Base-by-base conservation (phyloP, 1,140 invertebrate species). In the Conopomorpha cramerella region DNA sequence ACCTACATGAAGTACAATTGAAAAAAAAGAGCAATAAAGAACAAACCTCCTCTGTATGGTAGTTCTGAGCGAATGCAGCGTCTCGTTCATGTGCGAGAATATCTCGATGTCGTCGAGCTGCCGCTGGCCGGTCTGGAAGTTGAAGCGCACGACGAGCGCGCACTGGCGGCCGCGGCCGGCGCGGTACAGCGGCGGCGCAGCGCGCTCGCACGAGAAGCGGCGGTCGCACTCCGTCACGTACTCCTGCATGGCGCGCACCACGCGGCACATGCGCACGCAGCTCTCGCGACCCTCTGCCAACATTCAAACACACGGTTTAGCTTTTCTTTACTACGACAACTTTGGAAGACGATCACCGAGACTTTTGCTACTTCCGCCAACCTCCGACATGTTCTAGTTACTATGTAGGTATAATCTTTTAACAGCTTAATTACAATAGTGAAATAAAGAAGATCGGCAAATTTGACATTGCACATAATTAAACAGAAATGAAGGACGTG, bases 161-260 rank as follows among this genome's bases (percentile, higher is more conserved):
- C 96, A 84, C 56, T 96, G 90, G 72, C 96, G 93, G 11, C 95
- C 96, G 38, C 93, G 84, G 47, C 88, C 91, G 8, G 94, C 91
- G 85, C 90, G 87, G 57, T 91, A 89, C 30, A 96, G 83, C 16
- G 93, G 93, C 45, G 97, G 78, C 56, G 95, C 90, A 51, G 90
- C 88, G 41, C 96, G 82, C 65, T 98, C 95, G 7, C 91, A 90
- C 15, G 87, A 86, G 78, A 93, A 98, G 37, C 91, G 88, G 38
- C 88, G 87, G 81, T 99, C 96, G 81, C 95, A 98, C 74, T 98
- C 95, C 41, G 88, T 91, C 36, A 99, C 88, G 64, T 98, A 98
- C 78, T 98, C 95, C 55, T 93, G 89, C 41, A 98, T 83, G 49
- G 97, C 94, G 79, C 93, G 92, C 57, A 98, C 84, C 14, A 98